Evolutionary conservation across 2,113 vertebrate species (phyloP), one percentile per base, ranked within the genome.

Genomic region (Mormoops blainvillei): DNA sequence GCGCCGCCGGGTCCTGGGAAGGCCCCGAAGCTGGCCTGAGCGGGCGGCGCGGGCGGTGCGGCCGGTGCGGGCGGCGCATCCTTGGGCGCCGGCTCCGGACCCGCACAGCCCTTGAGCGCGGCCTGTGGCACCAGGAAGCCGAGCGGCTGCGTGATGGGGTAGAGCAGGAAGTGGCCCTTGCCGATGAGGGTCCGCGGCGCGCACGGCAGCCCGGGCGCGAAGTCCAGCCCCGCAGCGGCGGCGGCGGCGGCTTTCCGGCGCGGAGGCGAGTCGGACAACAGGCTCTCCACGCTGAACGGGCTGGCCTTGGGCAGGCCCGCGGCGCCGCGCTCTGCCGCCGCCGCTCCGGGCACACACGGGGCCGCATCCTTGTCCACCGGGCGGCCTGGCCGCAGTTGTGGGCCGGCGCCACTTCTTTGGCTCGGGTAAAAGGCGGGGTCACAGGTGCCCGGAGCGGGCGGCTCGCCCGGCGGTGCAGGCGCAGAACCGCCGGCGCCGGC

Each of bases 41-140:
- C 98, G 1, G 98, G 97, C 36, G 98, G 97, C 38, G 97, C 90
- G 0, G 91, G 89, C 1, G 96, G 96, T 54, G 91, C 96, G 43
- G 95, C 94, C 14, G 89, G 98, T 56, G 96, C 97, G 4, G 84
- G 98, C 45, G 96, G 92, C 81, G 98, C 98, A 63, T 97, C 98
- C 87, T 94, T 96, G 68, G 97, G 97, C 26, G 85, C 89, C 0
- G 97, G 65, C 90, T 99, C 99, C 4, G 95, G 96, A 93, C 97
- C 97, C 6, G 98, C 91, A 3, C 98, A 96, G 91, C 98, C 97
- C 96, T 99, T 99, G 93, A 99, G 98, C 33, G 99, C 99, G 54
- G 99, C 99, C 96, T 99, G 99, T 61, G 99, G 99, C 96, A 99
- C 99, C 96, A 99, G 98, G 99, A 99, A 99, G 97, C 99, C 99